Base-by-base conservation (phyloP, 2,113 vertebrate species). In the Callopanchax toddi region DNA sequence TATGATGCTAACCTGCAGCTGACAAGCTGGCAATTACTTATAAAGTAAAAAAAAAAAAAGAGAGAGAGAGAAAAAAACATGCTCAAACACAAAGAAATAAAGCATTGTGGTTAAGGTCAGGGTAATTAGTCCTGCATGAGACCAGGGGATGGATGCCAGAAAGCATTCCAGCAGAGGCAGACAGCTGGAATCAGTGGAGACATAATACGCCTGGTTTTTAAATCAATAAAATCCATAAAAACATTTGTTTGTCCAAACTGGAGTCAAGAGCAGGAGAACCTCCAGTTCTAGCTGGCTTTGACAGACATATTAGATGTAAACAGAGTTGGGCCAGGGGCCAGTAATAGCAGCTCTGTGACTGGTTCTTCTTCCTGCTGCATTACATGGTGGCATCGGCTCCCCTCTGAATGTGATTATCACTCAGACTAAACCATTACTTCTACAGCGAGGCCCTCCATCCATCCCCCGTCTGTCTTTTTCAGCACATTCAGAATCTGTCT, bases 321-420 rank as follows among this genome's bases (percentile, higher is more conserved):
- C 44, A 44, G 45, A 67, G 67, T 18, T 3, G 44, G 83, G 74
- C 76, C 79, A 15, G 5, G 55, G 48, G 73, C 51, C 67, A 63
- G 11, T 12, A 43, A 45, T 29, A 42, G 82, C 40, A 2, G 12
- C 39, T 64, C 29, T 70, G 9, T 80, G 68, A 83, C 71, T 84
- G 81, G 39, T 50, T 67, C 23, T 22, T n/a, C 26, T 29, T 57
- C 46, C 43, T 49, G 60, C 42, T 50, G 73, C 69, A 40, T 71
- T 59, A 68, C 55, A 44, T 55, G n/a, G 72, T 16, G 1, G 45
- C 49, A 22, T 43, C 3, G 22, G 48, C 45, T 42, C 49, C 46
- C 44, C 52, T 20, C 43, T 67, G 71, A 76, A 79, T 73, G 79
- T 11, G 64, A 86, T 86, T 69, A 86, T 78, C 60, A 26, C 72